Evolutionary conservation across 2,113 vertebrate genomes (phyloP), one percentile per base, ranked within the genome.

Genomic region (Aplodontia rufa): DNA sequence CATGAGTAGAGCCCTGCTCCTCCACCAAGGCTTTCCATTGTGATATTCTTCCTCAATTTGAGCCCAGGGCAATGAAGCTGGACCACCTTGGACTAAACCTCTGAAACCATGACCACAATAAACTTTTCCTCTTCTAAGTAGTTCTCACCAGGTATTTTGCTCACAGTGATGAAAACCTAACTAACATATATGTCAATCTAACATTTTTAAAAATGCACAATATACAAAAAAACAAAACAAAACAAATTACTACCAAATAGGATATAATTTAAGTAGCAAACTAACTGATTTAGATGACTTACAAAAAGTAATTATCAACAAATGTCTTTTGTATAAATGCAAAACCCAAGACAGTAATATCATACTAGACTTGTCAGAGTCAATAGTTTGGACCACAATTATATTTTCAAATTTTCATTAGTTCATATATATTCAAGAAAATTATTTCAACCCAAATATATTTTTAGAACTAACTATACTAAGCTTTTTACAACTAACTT

Each of bases 331-430:
- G 28, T 78, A 72, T 94, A 60, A 90, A 93, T 62, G 10, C 3
- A 90, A 95, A 90, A n/a, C 0, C 26, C 1, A 95, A 69, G 16
- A 85, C 32, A 62, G 58, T 35, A 86, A 69, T 30, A 87, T 62
- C 22, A 83, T 40, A 62, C 3, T 76, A 78, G 80, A 90, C 42
- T 30, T 90, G 26, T 47, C 51, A 60, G 47, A 51, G 14, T 26
- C 8, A 94, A 53, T 14, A 5, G 19, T 74, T 84, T 74, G 1
- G 24, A 58, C 82, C 12, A 86, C 13, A 79, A 75, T 62, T 66
- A 62, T 60, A 35, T 68, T 87, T 94, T 81, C 5, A 92, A 93
- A 68, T 90, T 83, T 95, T 3, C 4, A 40, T 83, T 81, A 93
- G 6, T 45, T 85, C 20, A 71, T 14, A 51, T 0, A 51, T 64